These are phyloP conservation scores for Zaprionus kolodkinae DNA, from an alignment of 1,140 invertebrate species.

Conservation along the genomic window DNA sequence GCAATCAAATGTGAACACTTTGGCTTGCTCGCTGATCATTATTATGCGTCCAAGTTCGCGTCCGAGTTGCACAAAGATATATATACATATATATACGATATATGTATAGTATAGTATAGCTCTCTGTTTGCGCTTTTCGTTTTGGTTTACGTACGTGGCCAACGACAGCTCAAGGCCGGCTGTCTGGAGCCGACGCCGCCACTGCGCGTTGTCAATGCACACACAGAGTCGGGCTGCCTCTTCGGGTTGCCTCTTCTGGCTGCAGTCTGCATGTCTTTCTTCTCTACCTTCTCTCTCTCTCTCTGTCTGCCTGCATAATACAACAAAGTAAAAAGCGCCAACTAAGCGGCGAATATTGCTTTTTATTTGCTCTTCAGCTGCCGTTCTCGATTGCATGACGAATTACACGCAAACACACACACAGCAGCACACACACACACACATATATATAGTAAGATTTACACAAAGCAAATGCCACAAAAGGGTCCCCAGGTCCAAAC, in stretches of 20 bases:
- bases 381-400: constrained; percentile 65
- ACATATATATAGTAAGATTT: neutral
- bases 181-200: constrained; percentile 55
- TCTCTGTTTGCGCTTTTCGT: constrained; percentile 56
- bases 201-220: neutral
- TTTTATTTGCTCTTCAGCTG: constrained; percentile 49
- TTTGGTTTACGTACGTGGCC: constrained; percentile 66
- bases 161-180: constrained; percentile 75
- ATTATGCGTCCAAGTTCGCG: constrained; percentile 72
- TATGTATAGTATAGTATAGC: neutral
- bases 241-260: constrained; percentile 9
- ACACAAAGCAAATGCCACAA: constrained; percentile 45
- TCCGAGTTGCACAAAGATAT: constrained; percentile 16
- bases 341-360: constrained; percentile 65
- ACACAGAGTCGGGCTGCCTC: constrained; percentile 9
- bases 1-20: constrained; percentile 68
- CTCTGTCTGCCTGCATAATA: constrained; percentile 45
- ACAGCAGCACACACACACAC: neutral
- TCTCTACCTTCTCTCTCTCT: too few relatives aligned
- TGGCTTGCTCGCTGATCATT: constrained; percentile 55
- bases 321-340: constrained; percentile 67
- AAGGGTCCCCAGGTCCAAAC: constrained; percentile 20
- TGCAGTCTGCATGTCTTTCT: constrained; percentile 1
- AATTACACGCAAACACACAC: constrained; percentile 54
- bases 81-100: neutral